Evolutionary conservation across 1,140 invertebrate species (phyloP), one percentile per base, ranked within the genome.

Genomic region (Cyphomyrmex costatus): DNA sequence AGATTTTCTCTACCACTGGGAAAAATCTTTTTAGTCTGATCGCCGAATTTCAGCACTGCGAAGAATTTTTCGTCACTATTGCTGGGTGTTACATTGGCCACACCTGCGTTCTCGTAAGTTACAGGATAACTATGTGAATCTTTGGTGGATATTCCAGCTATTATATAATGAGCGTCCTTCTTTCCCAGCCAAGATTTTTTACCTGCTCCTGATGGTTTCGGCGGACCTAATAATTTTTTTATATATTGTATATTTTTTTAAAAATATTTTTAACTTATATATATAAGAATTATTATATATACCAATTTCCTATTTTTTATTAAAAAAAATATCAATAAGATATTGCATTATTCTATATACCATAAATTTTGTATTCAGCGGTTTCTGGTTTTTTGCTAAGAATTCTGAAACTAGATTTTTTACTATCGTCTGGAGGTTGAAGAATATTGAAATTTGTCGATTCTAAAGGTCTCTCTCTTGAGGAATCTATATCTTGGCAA

Each of bases 1-100:
- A 94, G 79, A 88, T 94, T 90, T n/a, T 93, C 79, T 74, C 92
- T 90, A 5, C 94, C 92, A 1, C 51, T 53, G 0, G 91, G 90
- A 74, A 88, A 94, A 16, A 80, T 73, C 46, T 91, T 92, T 30
- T 88, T 91, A 0, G 65, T 36, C 0, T 60, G 53, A 24, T 91
- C 86, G 2, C 30, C 74, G 8, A 87, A 60, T 36, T 91, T 90
- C 6, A 94, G 49, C 4, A 88, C 79, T 0, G 86, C 33, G 7
- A 92, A 93, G 33, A 93, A 93, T 24, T 56, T 90, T 3, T 92
- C 88, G 6, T 94, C 79, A 19, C 92, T 92, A 27, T 91, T 89
- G 4, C 33, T 65, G 0, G 92, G 91, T 24, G 88, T 88, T 4
- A 92, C 84, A 51, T 92, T 86, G 0, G 83, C 87, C 2, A 91